Base-by-base conservation (phyloP, 2,797 vertebrate genomes). In the Hipposideros larvatus region DNA sequence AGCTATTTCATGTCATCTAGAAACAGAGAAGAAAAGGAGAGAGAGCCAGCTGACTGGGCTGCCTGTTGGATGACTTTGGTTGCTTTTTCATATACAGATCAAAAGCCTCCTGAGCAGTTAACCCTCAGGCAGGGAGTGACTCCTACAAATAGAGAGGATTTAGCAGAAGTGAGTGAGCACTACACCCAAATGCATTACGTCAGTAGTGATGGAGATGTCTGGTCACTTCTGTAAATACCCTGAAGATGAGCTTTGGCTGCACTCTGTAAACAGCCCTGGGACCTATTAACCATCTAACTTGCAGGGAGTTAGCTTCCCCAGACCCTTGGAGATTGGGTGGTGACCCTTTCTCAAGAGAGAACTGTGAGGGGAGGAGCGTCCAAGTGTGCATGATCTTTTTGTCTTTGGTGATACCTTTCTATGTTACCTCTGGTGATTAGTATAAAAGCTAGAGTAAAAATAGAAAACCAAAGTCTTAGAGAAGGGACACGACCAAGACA, bases 61-160 rank as follows among this genome's bases (percentile, higher is more conserved):
- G 90, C 46, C 87, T 46, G 68, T 77, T 71, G 74, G 82, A 83
- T 0, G 2, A 93, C 75, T 87, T 55, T 19, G 41, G 51, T 79
- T 79, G 92, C 85, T 89, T 94, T 97, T 92, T 77, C 83, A 89
- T 53, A 61, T 24, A 53, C 37, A 92, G 90, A 97, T 94, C 82
- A 95, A 97, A 98, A 96, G 57, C 57, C 55, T 71, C 34, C 68
- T 63, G 55, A 95, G 65, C 75, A 74, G 90, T 92, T 93, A 91
- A 82, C 96, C 92, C 77, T 71, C 94, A 88, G 63, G 82, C 88
- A 93, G 92, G 28, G 87, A 87, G 82, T 31, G 80, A 83, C 87
- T 73, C 55, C 75, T 75, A 59, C 87, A 90, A 65, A 95, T 4
- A 55, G 77, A 87, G 87, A 74, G 18, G 22, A 78, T 53, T 87